These are phyloP conservation scores for Nycticebus coucang DNA, from an alignment of 2,113 vertebrate species.

Conservation along the genomic window DNA sequence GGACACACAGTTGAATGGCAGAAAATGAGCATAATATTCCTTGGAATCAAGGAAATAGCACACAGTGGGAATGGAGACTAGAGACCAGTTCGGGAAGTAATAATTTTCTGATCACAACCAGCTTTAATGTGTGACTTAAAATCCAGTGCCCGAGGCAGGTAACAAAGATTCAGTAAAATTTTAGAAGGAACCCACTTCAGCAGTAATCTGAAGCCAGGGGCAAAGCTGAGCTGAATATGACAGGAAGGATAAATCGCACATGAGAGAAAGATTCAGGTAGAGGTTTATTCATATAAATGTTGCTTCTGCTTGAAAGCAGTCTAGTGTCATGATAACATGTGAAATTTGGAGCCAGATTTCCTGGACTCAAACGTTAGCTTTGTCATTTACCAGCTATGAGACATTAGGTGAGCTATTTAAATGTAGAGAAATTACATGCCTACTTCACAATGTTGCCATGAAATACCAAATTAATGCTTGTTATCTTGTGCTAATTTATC, in stretches of 20 bases:
- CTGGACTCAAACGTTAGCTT: not conserved
- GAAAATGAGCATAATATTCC: not conserved
- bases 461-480: not conserved
- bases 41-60: not conserved
- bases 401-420: not conserved
- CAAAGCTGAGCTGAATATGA: not conserved
- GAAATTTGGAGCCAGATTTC: not conserved
- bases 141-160: not conserved
- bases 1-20: not conserved
- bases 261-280: not conserved
- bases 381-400: not conserved
- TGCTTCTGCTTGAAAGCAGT: not conserved
- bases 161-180: not conserved
- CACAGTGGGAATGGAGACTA: not conserved
- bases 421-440: not conserved
- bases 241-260: not conserved
- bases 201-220: not conserved
- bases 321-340: not conserved
- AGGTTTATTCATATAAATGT: not conserved
- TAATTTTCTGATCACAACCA: constrained; percentile 1
- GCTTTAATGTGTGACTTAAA: not conserved
- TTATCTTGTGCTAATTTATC: not conserved
- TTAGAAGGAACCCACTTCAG: not conserved
- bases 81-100: not conserved
- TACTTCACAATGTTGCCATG: not conserved